Conservation (phyloP, 2,888 invertebrate species). For the Podabrus alpinus region DNA sequence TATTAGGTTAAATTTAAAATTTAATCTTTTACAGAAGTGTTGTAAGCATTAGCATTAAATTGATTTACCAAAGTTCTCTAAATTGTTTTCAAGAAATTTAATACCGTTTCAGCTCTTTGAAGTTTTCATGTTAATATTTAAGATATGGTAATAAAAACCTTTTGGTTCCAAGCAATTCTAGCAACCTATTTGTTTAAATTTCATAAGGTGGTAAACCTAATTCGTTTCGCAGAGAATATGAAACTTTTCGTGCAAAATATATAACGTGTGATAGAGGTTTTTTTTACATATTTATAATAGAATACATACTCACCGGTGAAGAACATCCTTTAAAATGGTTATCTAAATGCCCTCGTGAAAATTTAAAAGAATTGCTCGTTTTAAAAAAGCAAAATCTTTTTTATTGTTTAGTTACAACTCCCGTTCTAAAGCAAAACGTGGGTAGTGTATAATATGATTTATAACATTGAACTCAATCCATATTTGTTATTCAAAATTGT, state of each 20-base stretch:
- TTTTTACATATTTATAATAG: not conserved
- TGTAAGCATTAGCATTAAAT: not conserved
- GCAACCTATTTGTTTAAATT: not conserved
- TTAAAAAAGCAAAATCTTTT: not conserved
- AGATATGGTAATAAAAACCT: not conserved
- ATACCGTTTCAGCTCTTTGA: not conserved
- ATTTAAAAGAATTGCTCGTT: not conserved
- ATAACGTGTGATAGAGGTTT: not conserved
- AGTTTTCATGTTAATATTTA: not conserved
- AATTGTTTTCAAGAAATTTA: not conserved
- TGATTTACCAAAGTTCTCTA: not conserved
- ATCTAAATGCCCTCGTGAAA: not conserved
- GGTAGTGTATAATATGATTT: not conserved
- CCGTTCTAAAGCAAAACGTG: not conserved
- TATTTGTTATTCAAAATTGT: not conserved
- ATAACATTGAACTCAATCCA: not conserved
- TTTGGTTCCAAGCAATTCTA: not conserved
- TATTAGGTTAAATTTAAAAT: not conserved
- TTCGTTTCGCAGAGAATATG: not conserved
- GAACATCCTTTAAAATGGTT: not conserved
- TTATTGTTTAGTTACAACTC: not conserved
- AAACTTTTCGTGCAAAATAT: not conserved
- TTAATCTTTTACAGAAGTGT: not conserved
- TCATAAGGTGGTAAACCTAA: not conserved
- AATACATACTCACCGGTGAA: not conserved